Base-by-base conservation (phyloP, 1,140 invertebrate species). In the Asbolus verrucosus region DNA sequence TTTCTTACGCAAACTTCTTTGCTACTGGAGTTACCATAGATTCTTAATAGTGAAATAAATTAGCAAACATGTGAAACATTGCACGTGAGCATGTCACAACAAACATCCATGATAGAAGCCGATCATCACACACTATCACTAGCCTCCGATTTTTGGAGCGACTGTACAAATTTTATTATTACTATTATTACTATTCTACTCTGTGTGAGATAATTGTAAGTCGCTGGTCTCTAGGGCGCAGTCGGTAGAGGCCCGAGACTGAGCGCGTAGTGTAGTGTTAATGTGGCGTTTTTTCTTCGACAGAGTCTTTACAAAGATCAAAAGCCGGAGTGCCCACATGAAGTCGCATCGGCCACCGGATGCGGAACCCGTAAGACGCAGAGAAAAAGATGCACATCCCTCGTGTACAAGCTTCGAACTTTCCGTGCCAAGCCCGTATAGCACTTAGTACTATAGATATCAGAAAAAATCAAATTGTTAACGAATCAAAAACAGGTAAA, bases 291-390 rank as follows among this genome's bases (percentile, higher is more conserved):
- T 67, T 61, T 63, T 84, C 5, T 6, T 82, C 90, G 87, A 75
- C 88, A 97, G 95, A 88, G 90, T 97, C 83, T 98, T 98, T 88
- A 91, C 90, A 84, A 98, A 98, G 90, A 94, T 98, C 76, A 97
- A 97, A 88, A 97, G 95, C 87, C 90, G 96, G 84, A 97, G 94
- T 87, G 95, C 96, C 63, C 96, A 98, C 85, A 98, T 98, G 96
- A 98, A 98, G 86, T 96, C 94, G 70, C 96, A 98, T 85, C 89
- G 92, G 77, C 90, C 92, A 79, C 88, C 89, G 75, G 90, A 92
- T 77, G 85, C 87, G 71, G 89, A 90, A 74, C 83, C 86, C 30
- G 75, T 78, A 61, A 83, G 81, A 73, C 76, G 74, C 38, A 73
- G 68, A 21, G 76, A 76, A 67, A 78, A 77, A 73, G 73, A 73